A percentile compares a stretch with the other conserved stretches of the same genome.
Evolutionary conservation across 2,888 invertebrate species (phyloP).

Genomic region (Psylliodes chrysocephalus): DNA sequence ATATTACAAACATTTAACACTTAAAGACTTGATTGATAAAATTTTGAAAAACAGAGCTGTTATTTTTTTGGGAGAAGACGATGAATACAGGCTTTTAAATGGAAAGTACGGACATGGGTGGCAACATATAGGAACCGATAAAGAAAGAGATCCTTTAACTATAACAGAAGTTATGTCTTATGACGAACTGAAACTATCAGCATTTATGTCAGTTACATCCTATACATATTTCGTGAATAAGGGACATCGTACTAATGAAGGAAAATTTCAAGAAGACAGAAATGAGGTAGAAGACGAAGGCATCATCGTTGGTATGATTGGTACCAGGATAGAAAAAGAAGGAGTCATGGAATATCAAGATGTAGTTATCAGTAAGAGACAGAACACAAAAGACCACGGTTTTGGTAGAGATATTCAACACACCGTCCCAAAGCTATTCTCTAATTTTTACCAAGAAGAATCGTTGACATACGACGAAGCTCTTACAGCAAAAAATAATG

Average conservation of each 20-base stretch:
- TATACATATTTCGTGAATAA: constrained; percentile 71
- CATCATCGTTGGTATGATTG: constrained; percentile 66
- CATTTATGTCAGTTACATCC: constrained; percentile 70
- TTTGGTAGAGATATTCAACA: constrained; percentile 40
- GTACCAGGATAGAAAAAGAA: constrained; percentile 67
- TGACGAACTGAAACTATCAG: constrained; percentile 73
- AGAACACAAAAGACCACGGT: constrained; percentile 64
- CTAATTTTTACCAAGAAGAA: constrained; percentile 44
- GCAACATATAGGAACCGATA: constrained; percentile 70
- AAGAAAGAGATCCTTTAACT: constrained; percentile 67
- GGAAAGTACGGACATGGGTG: constrained; percentile 67
- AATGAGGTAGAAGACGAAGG: constrained; percentile 61
- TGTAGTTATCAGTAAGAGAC: constrained; percentile 61
- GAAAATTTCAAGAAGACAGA: constrained; percentile 64
- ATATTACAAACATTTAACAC: constrained; percentile 69
- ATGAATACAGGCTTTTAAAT: constrained; percentile 67
- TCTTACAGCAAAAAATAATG: background rate
- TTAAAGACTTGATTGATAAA: constrained; percentile 69
- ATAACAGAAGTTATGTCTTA: constrained; percentile 71
- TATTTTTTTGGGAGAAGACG: constrained; percentile 65
- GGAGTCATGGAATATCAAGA: constrained; percentile 72
- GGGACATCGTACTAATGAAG: constrained; percentile 67
- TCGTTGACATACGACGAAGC: constrained; percentile 36
- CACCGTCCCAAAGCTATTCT: constrained; percentile 38
- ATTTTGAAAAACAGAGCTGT: constrained; percentile 69